Base-by-base conservation (phyloP, 2,113 vertebrate genomes). In the Anarrhichthys ocellatus region DNA sequence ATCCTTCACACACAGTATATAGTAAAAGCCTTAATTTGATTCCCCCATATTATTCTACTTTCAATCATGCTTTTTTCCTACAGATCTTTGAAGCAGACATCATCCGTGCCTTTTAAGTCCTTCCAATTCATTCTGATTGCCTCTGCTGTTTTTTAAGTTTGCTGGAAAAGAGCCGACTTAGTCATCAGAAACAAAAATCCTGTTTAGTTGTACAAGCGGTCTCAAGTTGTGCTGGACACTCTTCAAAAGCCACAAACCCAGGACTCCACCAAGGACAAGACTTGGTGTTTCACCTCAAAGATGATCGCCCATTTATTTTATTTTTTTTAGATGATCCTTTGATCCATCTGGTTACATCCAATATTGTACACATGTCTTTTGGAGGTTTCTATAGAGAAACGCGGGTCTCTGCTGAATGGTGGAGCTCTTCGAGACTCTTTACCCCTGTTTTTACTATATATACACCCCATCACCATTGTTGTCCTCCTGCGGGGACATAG, bases 91-190 rank as follows among this genome's bases (percentile, higher is more conserved):
- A 74, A 58, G 58, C 32, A 20, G 59, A 62, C 69, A 46, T 29
- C 0, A 56, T 15, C 50, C 0, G 4, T 15, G 22, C 20, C 65
- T 80, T 79, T 58, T 63, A 64, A 58, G 65, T 58, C 27, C 36
- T 32, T 65, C 71, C 65, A 70, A 24, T 40, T 70, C 8, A 32
- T 42, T 61, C 20, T 42, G 68, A 73, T 78, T 59, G 72, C 59
- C 65, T 59, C 46, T 44, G 46, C 24, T 13, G 65, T 69, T 81
- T 74, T 40, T 44, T 52, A n/a, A 73, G 52, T 67, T 61, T 61
- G 52, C 64, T 75, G 34, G 63, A 80, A 56, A 58, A 27, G 8
- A 1, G 24, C 56, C n/a, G 2, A 34, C 62, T 66, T 65, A 18
- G 22, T 40, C 15, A 61, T 68, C 71, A 38, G 9, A 76, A 27